Percentiles rank a stretch among this genome's conserved stretches.
phyloP scores from a whole-genome alignment of 2,888 invertebrate species.

The Cantharis rustica region DNA sequence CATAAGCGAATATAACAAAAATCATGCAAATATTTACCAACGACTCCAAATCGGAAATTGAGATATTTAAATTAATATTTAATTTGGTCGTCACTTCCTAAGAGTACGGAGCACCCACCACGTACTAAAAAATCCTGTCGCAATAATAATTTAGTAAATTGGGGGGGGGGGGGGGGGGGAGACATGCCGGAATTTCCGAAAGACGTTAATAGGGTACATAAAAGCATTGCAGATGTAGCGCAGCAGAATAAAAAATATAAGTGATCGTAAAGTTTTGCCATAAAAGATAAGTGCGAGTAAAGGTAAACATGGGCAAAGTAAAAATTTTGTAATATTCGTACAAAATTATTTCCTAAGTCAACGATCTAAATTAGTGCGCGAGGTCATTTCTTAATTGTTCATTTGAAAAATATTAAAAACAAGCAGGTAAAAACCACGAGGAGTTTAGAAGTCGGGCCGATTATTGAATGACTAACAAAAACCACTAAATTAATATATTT shows the following conservation, averaged over 20 bases:
- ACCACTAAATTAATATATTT: neutral
- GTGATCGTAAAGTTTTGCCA: neutral
- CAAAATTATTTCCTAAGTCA: neutral
- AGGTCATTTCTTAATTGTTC: neutral
- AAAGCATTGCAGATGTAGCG: too few relatives aligned
- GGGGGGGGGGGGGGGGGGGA: too few relatives aligned
- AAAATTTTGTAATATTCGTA: neutral
- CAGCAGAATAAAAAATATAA: too few relatives aligned
- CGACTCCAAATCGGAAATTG: neutral
- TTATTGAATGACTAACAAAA: neutral
- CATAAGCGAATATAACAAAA: neutral
- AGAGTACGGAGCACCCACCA: neutral
- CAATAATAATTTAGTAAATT: too few relatives aligned
- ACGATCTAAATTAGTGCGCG: neutral
- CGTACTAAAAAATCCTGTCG: neutral
- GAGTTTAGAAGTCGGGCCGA: neutral
- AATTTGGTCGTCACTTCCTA: neutral
- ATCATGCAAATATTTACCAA: neutral
- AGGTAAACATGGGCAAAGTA: neutral
- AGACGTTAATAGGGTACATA: too few relatives aligned
- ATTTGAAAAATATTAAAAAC: neutral
- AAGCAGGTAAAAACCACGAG: neutral
- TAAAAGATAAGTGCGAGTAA: neutral
- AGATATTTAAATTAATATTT: neutral
- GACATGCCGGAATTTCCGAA: too few relatives aligned